These are phyloP conservation scores for Meloidogyne floridensis DNA, from an alignment of 1,140 invertebrate genomes.

Conservation along the genomic window DNA sequence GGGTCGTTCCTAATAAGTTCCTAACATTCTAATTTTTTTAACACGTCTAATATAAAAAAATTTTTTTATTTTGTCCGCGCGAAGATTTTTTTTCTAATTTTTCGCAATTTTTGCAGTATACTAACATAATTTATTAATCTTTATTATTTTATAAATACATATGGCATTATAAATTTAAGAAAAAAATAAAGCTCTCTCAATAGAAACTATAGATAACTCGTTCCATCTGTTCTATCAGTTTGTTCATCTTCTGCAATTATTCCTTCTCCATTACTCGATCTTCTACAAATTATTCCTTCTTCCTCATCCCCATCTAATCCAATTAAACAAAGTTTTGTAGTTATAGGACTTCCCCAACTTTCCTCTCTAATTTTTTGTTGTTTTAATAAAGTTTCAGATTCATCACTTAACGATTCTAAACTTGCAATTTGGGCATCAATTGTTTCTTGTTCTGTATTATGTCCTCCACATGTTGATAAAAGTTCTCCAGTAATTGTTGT, in stretches of 20 bases:
- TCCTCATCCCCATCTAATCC: neutral
- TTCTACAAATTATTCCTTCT: constrained; percentile 1
- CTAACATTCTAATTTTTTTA: no score
- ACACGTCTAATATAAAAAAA: no score
- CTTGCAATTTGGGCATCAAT: constrained; percentile 41
- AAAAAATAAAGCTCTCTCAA: no score
- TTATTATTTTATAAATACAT: no score
- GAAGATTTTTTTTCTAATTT: neutral
- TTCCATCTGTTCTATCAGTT: neutral
- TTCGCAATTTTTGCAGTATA: no score
- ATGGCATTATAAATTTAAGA: no score
- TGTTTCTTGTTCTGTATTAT: constrained; percentile 27
- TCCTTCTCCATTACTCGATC: neutral
- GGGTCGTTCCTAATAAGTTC: no score
- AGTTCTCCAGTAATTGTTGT: constrained; percentile 31
- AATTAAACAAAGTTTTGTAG: neutral
- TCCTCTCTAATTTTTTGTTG: neutral
- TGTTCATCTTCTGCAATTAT: neutral
- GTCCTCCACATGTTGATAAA: constrained; percentile 16
- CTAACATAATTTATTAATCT: no score
- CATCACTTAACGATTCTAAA: constrained; percentile 48
- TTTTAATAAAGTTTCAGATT: constrained; percentile 41
- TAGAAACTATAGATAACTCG: neutral
- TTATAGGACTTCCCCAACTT: neutral
- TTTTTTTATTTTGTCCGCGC: neutral